A percentile compares a stretch with the other conserved stretches of the same genome.
These are phyloP conservation scores for Ptilodon capucinus DNA, from an alignment of 2,888 invertebrate species.

Conservation along the genomic window DNA sequence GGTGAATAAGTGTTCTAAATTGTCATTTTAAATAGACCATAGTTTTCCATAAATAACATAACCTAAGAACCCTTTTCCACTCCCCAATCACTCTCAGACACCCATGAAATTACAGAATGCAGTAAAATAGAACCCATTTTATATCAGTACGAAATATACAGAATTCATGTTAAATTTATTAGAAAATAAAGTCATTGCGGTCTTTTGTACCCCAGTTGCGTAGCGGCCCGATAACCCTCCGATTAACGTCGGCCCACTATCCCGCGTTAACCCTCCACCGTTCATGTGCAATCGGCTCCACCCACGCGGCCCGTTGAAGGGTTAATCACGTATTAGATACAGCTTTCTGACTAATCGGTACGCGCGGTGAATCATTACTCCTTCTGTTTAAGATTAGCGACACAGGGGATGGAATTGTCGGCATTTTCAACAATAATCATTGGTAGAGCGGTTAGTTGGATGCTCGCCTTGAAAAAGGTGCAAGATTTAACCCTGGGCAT, in stretches of 20 bases:
- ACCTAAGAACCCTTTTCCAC: too few relatives aligned
- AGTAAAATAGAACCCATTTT: not conserved
- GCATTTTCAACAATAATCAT: too few relatives aligned
- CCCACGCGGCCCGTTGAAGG: slow-evolving; percentile 40
- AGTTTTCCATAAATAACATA: too few relatives aligned
- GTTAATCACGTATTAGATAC: slow-evolving; percentile 43
- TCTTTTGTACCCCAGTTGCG: slow-evolving; percentile 39
- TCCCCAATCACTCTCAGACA: not conserved
- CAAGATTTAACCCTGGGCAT: too few relatives aligned
- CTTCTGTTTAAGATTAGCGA: not conserved
- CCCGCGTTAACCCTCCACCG: slow-evolving; percentile 27
- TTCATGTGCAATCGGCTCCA: slow-evolving; percentile 44
- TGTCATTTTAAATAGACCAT: too few relatives aligned
- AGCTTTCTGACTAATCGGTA: slow-evolving; percentile 41
- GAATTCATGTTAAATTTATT: slow-evolving; percentile 42
- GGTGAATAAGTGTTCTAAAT: too few relatives aligned
- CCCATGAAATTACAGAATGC: not conserved
- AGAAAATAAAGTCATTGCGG: slow-evolving; percentile 43
- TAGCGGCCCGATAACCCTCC: slow-evolving; percentile 21
- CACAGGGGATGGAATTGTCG: too few relatives aligned
- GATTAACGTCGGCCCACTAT: slow-evolving; percentile 35
- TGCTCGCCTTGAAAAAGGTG: too few relatives aligned
- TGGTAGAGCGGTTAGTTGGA: too few relatives aligned
- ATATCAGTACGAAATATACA: slow-evolving; percentile 9
- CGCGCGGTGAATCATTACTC: slow-evolving; percentile 27